Conservation (phyloP, 2,888 invertebrate species). For the Alloplasta piceator region DNA sequence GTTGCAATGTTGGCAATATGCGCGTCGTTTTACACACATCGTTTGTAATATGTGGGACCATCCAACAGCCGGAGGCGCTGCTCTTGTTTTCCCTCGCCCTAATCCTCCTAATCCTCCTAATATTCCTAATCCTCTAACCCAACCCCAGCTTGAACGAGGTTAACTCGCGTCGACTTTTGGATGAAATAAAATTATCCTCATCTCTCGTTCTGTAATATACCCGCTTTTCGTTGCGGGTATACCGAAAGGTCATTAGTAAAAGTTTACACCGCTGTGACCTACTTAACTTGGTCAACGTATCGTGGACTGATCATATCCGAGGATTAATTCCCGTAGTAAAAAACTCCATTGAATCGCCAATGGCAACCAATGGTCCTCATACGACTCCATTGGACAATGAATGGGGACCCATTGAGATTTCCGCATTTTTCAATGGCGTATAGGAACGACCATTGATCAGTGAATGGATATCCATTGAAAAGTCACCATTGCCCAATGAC, state of each 20-base stretch:
- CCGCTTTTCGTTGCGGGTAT: neutral
- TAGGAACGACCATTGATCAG: too few species aligned
- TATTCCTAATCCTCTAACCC: neutral
- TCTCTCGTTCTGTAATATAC: neutral
- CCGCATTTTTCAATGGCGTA: too few species aligned
- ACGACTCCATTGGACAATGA: too few species aligned
- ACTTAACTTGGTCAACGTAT: conserved; percentile 18
- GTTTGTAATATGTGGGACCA: neutral
- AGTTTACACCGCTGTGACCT: neutral
- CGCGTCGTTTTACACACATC: too few species aligned
- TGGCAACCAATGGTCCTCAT: too few species aligned
- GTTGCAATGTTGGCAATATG: too few species aligned
- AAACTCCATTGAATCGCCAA: too few species aligned
- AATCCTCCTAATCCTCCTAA: neutral
- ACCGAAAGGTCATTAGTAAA: conserved; percentile 10
- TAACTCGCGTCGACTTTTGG: conserved; percentile 20
- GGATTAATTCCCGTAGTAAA: too few species aligned
- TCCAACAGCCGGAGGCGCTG: conserved; percentile 16
- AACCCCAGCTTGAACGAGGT: neutral
- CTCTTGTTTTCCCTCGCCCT: neutral
- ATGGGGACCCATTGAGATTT: too few species aligned
- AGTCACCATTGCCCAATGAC: too few species aligned
- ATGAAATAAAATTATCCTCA: conserved; percentile 43
- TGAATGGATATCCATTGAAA: too few species aligned
- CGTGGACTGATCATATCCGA: neutral